These are phyloP conservation scores for Acropora tenuis DNA, from an alignment of 64 coral and sea anemone genomes.

Conservation along the genomic window DNA sequence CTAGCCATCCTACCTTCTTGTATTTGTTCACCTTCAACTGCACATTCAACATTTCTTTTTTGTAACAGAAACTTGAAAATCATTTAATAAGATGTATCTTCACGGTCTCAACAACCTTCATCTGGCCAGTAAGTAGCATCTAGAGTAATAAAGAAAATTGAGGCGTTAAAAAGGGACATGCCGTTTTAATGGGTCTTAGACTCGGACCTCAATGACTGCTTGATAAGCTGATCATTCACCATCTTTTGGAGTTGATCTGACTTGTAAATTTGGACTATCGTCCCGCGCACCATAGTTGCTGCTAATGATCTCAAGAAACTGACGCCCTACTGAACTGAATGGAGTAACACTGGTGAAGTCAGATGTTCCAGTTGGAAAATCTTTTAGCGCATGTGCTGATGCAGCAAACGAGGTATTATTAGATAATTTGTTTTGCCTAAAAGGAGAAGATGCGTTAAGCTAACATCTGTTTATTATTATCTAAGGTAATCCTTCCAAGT, in stretches of 20 bases:
- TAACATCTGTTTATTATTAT: no score
- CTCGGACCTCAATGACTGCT: neutral
- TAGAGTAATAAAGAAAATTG: no score
- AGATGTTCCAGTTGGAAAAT: conserved; percentile 23
- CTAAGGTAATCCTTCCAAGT: no score
- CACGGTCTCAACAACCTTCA: no score
- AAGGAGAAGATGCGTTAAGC: no score
- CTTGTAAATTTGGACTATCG: neutral
- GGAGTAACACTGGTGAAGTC: neutral
- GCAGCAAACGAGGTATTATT: neutral
- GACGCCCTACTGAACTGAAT: conserved; percentile 9
- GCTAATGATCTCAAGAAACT: conserved; percentile 17
- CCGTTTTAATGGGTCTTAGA: conserved; percentile 4
- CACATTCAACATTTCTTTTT: no score
- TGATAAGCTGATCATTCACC: conserved; percentile 9
- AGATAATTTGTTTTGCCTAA: no score
- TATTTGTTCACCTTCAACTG: no score
- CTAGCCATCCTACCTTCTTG: no score
- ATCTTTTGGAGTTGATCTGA: neutral
- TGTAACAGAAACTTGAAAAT: no score
- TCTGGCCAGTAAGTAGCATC: no score
- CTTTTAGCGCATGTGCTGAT: conserved; percentile 8
- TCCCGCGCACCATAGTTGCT: neutral
- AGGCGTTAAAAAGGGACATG: neutral
- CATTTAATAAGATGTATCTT: no score